Evolutionary conservation across 2,113 vertebrate genomes (phyloP).

Genomic region (Phyllostomus discolor): DNA sequence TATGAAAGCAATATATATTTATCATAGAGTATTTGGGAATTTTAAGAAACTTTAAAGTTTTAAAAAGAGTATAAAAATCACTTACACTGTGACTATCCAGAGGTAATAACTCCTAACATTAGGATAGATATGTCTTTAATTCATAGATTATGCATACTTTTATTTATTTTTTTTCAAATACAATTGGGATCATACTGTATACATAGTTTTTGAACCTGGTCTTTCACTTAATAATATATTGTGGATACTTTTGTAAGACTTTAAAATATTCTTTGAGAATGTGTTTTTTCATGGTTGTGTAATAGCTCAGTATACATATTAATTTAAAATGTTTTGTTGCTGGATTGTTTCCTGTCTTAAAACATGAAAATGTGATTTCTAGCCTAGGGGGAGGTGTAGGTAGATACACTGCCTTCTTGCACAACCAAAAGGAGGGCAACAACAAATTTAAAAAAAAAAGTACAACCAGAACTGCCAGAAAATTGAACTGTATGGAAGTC

Average conservation of each 20-base stretch:
- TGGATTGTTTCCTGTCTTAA: conserved; percentile 1
- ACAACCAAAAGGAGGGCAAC: too few species aligned
- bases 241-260: neutral
- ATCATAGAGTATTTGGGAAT: neutral
- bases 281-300: neutral
- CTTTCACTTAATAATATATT: neutral
- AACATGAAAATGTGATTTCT: neutral
- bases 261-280: conserved; percentile 10
- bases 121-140: neutral
- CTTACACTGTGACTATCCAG: neutral
- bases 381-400: too few species aligned
- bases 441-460: too few species aligned
- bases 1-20: neutral
- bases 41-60: conserved; percentile 5
- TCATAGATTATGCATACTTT: neutral
- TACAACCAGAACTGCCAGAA: too few species aligned
- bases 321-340: neutral
- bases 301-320: neutral
- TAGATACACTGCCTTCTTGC: too few species aligned
- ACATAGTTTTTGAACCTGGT: neutral
- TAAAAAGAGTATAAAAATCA: neutral
- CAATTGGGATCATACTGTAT: neutral
- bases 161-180: neutral
- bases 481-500: too few species aligned
- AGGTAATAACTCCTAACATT: neutral